Evolutionary conservation across 2,888 invertebrate genomes (phyloP), one percentile per base, ranked within the genome.

Genomic region (Megaustenia siamemsis): DNA sequence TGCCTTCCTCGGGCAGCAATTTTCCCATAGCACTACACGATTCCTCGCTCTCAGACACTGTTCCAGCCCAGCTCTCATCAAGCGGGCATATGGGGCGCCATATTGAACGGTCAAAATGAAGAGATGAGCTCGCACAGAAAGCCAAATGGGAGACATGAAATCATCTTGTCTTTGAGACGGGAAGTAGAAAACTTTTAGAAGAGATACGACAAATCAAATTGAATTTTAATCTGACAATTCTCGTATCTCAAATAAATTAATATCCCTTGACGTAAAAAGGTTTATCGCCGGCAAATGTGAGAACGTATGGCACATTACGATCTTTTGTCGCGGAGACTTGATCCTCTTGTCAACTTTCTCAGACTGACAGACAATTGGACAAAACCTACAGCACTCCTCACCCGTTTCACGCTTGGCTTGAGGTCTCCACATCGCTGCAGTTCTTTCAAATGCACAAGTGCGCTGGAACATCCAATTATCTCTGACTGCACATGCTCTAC

Each of bases 201-300:
- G 49, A 49, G 49, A 28, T 49, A 2, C 1, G n/a, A 32, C 21
- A 73, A 49, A 73, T 15, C 73, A 73, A 73, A 45, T 49, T 60
- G 63, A 63, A 43, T 78, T 78, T 60, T 78, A 78, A 78, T 43
- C 78, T 43, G 8, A 28, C 45, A 66, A 78, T 43, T 66, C 78
- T n/a, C 28, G 18, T n/a, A 15, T 63, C n/a, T 77, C 77, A 45
- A 78, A 66, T 66, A 56, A 60, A 66, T 78, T 78, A 75, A 66
- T 78, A 66, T 78, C 45, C 38, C n/a, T 28, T 63, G 63, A 78
- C 66, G 40, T 78, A 78, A 78, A 73, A 78, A 63, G 78, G 78
- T 63, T 78, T 78, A 66, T 78, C 43, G 32, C 60, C 43, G 43
- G 5, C 66, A 45, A 53, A 66, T 78, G 78, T 78, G 78, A 63